Conservation (phyloP, 2,113 vertebrate species). For the Vidua macroura region DNA sequence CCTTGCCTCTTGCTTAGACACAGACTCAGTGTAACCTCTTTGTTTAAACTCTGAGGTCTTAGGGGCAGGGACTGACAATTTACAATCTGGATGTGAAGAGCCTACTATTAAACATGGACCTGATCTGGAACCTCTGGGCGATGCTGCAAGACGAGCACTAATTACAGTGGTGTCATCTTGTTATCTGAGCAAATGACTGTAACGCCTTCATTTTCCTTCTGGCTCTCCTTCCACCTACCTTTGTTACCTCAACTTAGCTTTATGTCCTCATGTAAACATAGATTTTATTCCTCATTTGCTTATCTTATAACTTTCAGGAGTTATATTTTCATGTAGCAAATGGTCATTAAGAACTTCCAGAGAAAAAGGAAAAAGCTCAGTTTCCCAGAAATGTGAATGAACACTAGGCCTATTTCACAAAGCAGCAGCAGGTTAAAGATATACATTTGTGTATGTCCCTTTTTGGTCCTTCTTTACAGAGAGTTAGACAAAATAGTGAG, state of each 20-base stretch:
- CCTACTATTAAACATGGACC: background rate
- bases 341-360: background rate
- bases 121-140: conserved; percentile 5
- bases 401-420: background rate
- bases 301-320: background rate
- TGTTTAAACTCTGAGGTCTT: background rate
- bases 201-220: conserved; percentile 39
- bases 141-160: conserved; percentile 17
- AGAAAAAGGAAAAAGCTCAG: background rate
- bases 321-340: background rate
- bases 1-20: fast-evolving
- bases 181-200: conserved; percentile 29
- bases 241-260: background rate
- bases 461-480: background rate
- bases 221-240: conserved; percentile 2
- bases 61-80: background rate
- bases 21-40: background rate
- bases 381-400: background rate
- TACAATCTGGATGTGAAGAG: background rate
- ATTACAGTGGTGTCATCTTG: conserved; percentile 37
- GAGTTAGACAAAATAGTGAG: background rate
- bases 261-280: background rate
- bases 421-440: background rate
- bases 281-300: background rate
- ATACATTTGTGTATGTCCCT: background rate